Base-by-base conservation (phyloP, 1,140 invertebrate genomes). In the Homalodisca vitripennis region DNA sequence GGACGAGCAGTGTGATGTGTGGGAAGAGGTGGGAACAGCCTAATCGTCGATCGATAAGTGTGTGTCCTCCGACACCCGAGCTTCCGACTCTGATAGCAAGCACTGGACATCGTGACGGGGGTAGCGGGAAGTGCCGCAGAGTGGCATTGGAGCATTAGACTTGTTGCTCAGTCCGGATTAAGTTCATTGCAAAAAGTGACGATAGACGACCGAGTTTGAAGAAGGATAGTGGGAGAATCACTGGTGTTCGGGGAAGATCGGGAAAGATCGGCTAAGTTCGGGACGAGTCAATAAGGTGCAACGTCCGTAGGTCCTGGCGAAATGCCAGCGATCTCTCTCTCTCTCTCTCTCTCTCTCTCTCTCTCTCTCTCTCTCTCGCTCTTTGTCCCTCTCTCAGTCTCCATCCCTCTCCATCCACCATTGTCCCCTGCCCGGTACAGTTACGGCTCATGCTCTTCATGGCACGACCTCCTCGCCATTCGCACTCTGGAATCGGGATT, bases 241-340 rank as follows among this genome's bases (percentile, higher is more conserved):
- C 30, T 20, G 27, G 55, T n/a, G 63, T 27, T 66, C 63, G 63
- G 32, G 32, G 3, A 24, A 34, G 41, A n/a, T 66, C 63, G 63
- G 63, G 2, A 2, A 22, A n/a, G 20, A 17, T 66, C 63, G 63
- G 32, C 10, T 1, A 1, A 22, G 63, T 24, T 66, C 63, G 63
- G 63, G 6, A 13, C 63, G 41, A 66, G 63, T 66, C 63, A 66
- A 66, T 66, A 66, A 66, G 63, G 63, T 66, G 63, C 63, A 66
- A 66, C 63, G 63, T 66, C 63, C 63, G 63, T 66, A 66, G 63
- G 63, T 46, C 63, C 63, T 66, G 63, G 63, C 63, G n/a, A 66
- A 66, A 66, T 66, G 63, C 63, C 63, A 66, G 20, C 29, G 27
- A 24, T 20, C 55, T 60, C 55, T 47, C 63, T 6, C 32, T 41